These are phyloP conservation scores for Pollenia amentaria DNA, from an alignment of 2,888 invertebrate species.

Conservation along the genomic window DNA sequence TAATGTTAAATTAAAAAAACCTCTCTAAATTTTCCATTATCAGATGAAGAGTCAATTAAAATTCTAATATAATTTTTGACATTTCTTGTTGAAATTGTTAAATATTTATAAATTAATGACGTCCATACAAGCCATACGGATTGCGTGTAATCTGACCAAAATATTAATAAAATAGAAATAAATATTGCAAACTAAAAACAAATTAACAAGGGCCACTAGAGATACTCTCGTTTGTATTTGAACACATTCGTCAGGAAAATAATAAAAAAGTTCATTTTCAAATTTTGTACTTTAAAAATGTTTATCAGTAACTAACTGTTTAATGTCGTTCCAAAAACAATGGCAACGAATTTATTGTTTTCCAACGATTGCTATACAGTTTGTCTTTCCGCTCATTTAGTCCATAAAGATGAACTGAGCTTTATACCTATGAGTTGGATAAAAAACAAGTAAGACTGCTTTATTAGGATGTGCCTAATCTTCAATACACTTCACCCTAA, in stretches of 20 bases:
- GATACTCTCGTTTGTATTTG: not conserved
- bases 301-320: constrained; percentile 26
- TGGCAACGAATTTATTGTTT: constrained; percentile 2
- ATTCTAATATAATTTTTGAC: not conserved
- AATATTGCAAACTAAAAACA: constrained; percentile 14
- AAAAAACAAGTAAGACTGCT: no score
- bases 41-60: constrained; percentile 2
- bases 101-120: constrained; percentile 21
- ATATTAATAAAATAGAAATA: not conserved
- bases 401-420: constrained; percentile 10
- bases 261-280: constrained; percentile 21
- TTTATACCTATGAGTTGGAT: no score
- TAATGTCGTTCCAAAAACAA: constrained; percentile 25
- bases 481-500: no score
- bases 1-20: not conserved
- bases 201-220: constrained; percentile 29
- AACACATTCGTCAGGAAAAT: not conserved
- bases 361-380: not conserved
- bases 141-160: not conserved
- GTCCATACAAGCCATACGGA: not conserved
- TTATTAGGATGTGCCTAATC: no score
- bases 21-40: not conserved
- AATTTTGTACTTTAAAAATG: not conserved
- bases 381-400: not conserved
- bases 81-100: not conserved